A percentile compares a stretch with the other conserved stretches of the same genome.
phyloP scores from a whole-genome alignment of 2,113 vertebrate species.

The Bettongia penicillata region DNA sequence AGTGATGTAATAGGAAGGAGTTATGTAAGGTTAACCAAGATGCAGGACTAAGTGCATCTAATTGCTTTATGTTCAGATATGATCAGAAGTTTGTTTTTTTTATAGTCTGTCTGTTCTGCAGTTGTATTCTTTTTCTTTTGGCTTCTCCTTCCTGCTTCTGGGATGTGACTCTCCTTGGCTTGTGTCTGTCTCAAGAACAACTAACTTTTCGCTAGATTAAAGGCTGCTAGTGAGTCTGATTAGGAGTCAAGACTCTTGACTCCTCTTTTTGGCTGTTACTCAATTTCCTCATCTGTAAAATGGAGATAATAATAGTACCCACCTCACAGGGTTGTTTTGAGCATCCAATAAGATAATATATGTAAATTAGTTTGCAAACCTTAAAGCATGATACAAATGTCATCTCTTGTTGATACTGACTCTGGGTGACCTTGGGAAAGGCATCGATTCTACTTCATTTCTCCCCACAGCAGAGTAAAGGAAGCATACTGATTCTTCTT shows the following conservation, averaged over 20 bases:
- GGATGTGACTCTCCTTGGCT: not conserved
- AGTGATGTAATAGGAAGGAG: conserved; percentile 54
- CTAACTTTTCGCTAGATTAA: conserved; percentile 20
- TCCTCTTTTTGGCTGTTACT: conserved; percentile 18
- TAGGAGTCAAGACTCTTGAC: conserved; percentile 35
- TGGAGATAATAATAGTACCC: not conserved
- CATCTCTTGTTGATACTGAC: not conserved
- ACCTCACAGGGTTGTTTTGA: not conserved
- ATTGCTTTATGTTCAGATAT: conserved; percentile 44
- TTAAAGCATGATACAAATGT: not conserved
- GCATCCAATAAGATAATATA: not conserved
- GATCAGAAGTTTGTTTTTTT: conserved; percentile 24
- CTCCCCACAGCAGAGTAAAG: not conserved
- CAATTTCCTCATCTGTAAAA: not conserved
- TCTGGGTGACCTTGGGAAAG: conserved; percentile 50
- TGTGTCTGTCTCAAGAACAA: conserved; percentile 33
- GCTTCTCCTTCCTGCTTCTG: not conserved
- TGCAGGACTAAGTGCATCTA: conserved; percentile 33
- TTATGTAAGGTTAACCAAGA: conserved; percentile 53
- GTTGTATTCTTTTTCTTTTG: conserved; percentile 22
- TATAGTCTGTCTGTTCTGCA: not conserved
- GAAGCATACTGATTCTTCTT: not conserved
- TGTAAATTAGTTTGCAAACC: not conserved
- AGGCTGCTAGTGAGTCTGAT: conserved; percentile 3
- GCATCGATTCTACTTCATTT: conserved; percentile 31